phyloP scores from a whole-genome alignment of 2,888 invertebrate genomes.

The Melieria omissa region DNA sequence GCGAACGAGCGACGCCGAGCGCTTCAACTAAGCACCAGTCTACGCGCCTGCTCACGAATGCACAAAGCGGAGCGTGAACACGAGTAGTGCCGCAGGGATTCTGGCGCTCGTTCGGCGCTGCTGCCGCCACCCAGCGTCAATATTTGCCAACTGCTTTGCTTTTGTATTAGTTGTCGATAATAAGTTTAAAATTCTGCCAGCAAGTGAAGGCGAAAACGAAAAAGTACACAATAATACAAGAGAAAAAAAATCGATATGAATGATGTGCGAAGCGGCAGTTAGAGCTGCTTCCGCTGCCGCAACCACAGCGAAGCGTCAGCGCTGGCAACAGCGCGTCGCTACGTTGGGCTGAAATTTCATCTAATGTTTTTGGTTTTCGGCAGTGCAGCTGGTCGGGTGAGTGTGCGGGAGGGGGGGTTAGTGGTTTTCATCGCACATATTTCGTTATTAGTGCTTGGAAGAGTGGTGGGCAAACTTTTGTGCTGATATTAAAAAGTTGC shows the following conservation, averaged over 20 bases:
- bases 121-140: not conserved
- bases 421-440: too few relatives aligned
- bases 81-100: slow-evolving; percentile 36
- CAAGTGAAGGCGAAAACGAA: slow-evolving; percentile 6
- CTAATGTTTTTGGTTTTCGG: slow-evolving; percentile 27
- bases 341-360: slow-evolving; percentile 30
- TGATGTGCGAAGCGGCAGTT: slow-evolving; percentile 9
- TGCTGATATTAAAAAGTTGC: too few relatives aligned
- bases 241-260: slow-evolving; percentile 36
- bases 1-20: slow-evolving; percentile 5
- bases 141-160: slow-evolving; percentile 30
- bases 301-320: not conserved
- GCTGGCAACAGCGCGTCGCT: slow-evolving; percentile 5
- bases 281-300: not conserved
- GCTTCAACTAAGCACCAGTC: not conserved
- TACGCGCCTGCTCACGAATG: not conserved
- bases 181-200: slow-evolving; percentile 45
- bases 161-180: slow-evolving; percentile 49
- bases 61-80: not conserved
- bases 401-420: too few relatives aligned
- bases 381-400: not conserved
- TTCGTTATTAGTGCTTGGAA: too few relatives aligned
- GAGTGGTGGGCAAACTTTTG: too few relatives aligned
- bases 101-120: slow-evolving; percentile 12
- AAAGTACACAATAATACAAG: slow-evolving; percentile 18